Base-by-base conservation (phyloP, 2,113 vertebrate genomes). In the Peromyscus leucopus region DNA sequence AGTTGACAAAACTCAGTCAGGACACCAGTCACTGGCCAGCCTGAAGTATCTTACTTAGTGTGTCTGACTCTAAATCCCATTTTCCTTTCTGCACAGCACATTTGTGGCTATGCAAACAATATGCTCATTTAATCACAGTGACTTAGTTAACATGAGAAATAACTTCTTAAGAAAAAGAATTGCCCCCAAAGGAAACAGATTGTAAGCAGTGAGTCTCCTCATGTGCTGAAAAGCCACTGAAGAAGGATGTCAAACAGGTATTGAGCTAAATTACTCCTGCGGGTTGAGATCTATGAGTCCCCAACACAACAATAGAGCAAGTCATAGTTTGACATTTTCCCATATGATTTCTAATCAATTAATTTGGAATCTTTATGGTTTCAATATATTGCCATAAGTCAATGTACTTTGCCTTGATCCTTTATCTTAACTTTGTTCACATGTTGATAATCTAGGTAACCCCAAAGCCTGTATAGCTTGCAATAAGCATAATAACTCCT, bases 281-380 rank as follows among this genome's bases (percentile, higher is more conserved):
- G 31, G 76, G 39, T 71, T 89, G 51, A 86, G 75, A 69, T 55
- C n/a, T 42, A 21, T 0, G 1, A 85, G 11, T 86, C 8, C 5
- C 39, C 5, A 46, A 33, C 9, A 46, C 21, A 78, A n/a, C 76
- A 86, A 61, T 1, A 33, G 5, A 59, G 51, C 36, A 59, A 22
- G 10, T 36, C 55, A 36, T 48, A 61, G 13, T 69, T 10, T 84
- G 31, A 7, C n/a, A 31, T 72, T 84, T 92, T 74, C 17, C 39
- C 59, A 67, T 33, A 39, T 39, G 22, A 15, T 80, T 96, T 90
- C 74, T 51, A 90, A 65, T 57, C 48, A 89, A 33, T 48, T 63
- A 71, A 67, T 59, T 93, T 88, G 65, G 36, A 87, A 94, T 87
- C 69, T 89, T 93, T 61, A 42, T 86, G 11, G 79, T 94, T 95